phyloP scores from a whole-genome alignment of 2,888 invertebrate genomes.

The Hoplodrina blanda region DNA sequence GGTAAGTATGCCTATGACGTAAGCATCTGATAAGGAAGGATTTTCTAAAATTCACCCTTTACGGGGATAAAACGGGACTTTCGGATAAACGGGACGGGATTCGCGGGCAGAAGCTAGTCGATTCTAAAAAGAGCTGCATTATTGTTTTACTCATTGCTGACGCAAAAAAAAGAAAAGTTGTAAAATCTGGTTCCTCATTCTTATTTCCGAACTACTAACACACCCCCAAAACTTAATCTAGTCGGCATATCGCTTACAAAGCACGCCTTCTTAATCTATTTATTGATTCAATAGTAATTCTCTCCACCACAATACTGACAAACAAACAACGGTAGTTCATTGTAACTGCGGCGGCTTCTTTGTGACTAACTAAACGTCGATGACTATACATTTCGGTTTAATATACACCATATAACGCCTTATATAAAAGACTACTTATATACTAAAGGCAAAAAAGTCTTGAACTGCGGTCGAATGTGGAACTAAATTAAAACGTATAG shows the following conservation, averaged over 20 bases:
- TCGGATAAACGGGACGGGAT: no score
- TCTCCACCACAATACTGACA: conserved; percentile 67
- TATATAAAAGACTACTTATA: conserved; percentile 56
- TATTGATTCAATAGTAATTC: conserved; percentile 83
- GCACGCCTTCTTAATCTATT: conserved; percentile 84
- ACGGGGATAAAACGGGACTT: no score
- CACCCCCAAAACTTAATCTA: conserved; percentile 69
- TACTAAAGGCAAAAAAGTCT: conserved; percentile 1
- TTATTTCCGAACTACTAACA: conserved; percentile 24
- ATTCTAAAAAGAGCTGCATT: no score
- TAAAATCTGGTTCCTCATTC: conserved; percentile 7
- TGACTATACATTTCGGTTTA: conserved; percentile 57
- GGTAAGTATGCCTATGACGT: no score
- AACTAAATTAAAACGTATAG: background rate
- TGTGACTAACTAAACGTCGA: conserved; percentile 60
- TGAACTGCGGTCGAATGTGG: conserved; percentile 9
- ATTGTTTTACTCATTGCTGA: background rate
- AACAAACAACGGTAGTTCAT: conserved; percentile 81
- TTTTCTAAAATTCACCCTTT: no score
- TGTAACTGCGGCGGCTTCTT: conserved; percentile 68
- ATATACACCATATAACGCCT: conserved; percentile 56
- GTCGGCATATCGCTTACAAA: conserved; percentile 86
- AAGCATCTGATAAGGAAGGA: no score
- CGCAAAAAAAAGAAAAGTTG: background rate
- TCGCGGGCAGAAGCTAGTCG: no score